phyloP scores from a whole-genome alignment of 1,140 invertebrate species.

The Lethrus apterus region DNA sequence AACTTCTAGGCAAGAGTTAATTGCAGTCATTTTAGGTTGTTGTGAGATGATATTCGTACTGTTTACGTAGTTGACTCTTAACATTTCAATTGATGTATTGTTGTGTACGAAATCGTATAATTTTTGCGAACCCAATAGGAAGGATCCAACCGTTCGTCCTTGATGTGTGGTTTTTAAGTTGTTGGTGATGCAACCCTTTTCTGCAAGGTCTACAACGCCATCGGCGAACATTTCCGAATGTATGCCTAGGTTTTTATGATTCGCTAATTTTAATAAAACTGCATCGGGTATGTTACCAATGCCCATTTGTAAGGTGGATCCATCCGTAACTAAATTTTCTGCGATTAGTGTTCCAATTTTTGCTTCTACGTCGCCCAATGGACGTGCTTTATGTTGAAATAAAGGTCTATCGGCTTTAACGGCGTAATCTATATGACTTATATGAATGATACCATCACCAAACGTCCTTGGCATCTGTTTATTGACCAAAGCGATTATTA shows the following conservation, averaged over 20 bases:
- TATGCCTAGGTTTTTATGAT: slow-evolving; percentile 87
- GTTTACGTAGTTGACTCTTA: slow-evolving; percentile 39
- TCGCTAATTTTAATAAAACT: slow-evolving; percentile 65
- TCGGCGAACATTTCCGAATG: slow-evolving; percentile 94
- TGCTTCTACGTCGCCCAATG: slow-evolving; percentile 61
- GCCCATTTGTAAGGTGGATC: slow-evolving; percentile 90
- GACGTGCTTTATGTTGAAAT: slow-evolving; percentile 60
- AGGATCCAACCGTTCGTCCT: slow-evolving; percentile 79
- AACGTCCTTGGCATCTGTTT: slow-evolving; percentile 82
- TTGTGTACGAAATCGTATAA: slow-evolving; percentile 90
- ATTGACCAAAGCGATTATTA: slow-evolving; percentile 83
- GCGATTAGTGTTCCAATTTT: slow-evolving; percentile 85
- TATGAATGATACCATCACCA: slow-evolving; percentile 81
- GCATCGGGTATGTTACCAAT: slow-evolving; percentile 91
- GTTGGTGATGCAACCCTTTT: slow-evolving; percentile 80
- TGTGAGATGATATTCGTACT: slow-evolving; percentile 61
- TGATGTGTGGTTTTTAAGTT: slow-evolving; percentile 69
- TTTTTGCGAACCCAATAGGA: slow-evolving; percentile 76
- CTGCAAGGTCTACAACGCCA: slow-evolving; percentile 80
- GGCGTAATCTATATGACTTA: slow-evolving; percentile 83
- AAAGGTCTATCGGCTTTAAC: slow-evolving; percentile 67
- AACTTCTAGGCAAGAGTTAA: slow-evolving; percentile 94
- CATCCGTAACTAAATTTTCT: slow-evolving; percentile 81
- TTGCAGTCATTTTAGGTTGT: slow-evolving; percentile 88
- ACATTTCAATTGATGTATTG: slow-evolving; percentile 79